Evolutionary conservation across 2,113 vertebrate species (phyloP).

Genomic region (Petaurus breviceps): DNA sequence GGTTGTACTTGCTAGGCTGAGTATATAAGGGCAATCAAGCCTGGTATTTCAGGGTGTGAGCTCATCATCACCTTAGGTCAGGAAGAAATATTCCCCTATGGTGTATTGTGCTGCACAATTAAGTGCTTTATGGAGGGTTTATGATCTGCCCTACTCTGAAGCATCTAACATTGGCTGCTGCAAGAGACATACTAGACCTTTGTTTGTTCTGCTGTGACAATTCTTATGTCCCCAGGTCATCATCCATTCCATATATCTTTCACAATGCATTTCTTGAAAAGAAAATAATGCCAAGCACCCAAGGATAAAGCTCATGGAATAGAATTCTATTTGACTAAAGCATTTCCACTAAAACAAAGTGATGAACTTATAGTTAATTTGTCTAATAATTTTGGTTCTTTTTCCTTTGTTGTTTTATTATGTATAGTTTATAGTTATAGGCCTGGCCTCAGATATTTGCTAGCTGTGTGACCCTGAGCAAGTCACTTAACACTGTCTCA

Average conservation of each 20-base stretch:
- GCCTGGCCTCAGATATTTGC: background rate
- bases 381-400: background rate
- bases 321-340: background rate
- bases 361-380: slow-evolving; percentile 10
- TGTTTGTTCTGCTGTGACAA: slow-evolving; percentile 1
- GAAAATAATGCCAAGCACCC: background rate
- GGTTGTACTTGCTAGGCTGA: slow-evolving; percentile 38
- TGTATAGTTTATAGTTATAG: background rate
- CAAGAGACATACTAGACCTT: background rate
- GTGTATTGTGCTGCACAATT: slow-evolving; percentile 3
- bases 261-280: background rate
- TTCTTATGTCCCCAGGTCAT: background rate
- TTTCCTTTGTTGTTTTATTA: background rate
- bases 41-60: background rate
- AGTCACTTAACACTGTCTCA: background rate
- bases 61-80: background rate
- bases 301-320: background rate
- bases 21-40: background rate
- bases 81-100: background rate
- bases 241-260: background rate
- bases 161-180: background rate
- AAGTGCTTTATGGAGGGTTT: slow-evolving; percentile 18
- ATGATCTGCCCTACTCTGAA: slow-evolving; percentile 24
- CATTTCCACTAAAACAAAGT: background rate
- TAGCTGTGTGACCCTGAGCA: background rate